A percentile compares a stretch with the other conserved stretches of the same genome.
phyloP scores from a whole-genome alignment of 2,113 vertebrate species.

The Tragelaphus imberbis region DNA sequence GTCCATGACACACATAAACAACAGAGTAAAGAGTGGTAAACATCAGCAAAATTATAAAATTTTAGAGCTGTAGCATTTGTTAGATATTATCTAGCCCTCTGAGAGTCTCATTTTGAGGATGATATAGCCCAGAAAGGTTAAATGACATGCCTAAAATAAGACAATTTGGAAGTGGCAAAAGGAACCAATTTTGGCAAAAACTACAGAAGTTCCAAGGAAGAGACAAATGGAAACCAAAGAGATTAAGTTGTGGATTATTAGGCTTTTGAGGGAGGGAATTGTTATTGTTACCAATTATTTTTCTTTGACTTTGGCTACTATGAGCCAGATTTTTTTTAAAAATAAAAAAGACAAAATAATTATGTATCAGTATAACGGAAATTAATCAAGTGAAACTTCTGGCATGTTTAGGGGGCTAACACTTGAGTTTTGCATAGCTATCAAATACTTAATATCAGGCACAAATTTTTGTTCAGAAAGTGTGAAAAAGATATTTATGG shows the following conservation, averaged over 20 bases:
- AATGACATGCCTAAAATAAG: neutral
- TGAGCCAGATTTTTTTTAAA: neutral
- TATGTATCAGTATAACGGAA: neutral
- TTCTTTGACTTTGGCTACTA: neutral
- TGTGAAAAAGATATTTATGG: neutral
- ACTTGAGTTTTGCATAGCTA: neutral
- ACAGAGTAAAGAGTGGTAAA: neutral
- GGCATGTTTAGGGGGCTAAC: neutral
- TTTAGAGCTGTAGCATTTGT: neutral
- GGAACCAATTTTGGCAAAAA: neutral
- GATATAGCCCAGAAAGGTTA: neutral
- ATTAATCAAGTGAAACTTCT: neutral
- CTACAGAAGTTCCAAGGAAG: neutral
- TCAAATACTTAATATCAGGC: neutral
- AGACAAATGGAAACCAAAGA: neutral
- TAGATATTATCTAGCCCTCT: neutral
- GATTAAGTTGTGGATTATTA: neutral
- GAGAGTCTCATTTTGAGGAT: neutral
- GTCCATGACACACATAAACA: too few species aligned
- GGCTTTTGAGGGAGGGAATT: neutral
- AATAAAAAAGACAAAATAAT: neutral
- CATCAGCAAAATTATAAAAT: neutral
- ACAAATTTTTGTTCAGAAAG: neutral
- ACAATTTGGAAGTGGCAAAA: neutral
- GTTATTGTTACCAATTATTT: neutral